phyloP scores from a whole-genome alignment of 2,113 vertebrate genomes.

The Hystrix cristata region DNA sequence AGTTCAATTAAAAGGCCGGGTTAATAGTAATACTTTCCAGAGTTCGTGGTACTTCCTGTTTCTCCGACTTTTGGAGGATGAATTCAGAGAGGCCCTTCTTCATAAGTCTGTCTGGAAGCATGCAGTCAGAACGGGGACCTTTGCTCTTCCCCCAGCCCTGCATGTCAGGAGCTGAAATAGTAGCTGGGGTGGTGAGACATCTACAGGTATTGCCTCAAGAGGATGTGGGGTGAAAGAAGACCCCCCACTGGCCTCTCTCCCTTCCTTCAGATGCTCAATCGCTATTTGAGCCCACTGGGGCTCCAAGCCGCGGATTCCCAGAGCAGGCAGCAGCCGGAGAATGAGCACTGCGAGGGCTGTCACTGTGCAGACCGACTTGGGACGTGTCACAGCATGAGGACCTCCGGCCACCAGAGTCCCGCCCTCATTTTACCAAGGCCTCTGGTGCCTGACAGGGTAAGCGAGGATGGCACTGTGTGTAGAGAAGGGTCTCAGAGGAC shows the following conservation, averaged over 20 bases:
- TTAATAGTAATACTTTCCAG: background rate
- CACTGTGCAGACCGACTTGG: background rate
- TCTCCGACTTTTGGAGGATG: background rate
- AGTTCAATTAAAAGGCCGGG: background rate
- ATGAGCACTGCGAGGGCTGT: background rate
- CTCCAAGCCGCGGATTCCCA: background rate
- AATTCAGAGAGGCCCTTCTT: background rate
- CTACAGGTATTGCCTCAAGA: background rate
- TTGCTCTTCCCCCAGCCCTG: background rate
- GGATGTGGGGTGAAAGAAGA: background rate
- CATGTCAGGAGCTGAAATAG: background rate
- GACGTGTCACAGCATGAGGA: background rate
- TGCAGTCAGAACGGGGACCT: fast-evolving
- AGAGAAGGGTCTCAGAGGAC: background rate
- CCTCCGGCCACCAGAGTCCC: background rate
- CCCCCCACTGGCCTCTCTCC: background rate
- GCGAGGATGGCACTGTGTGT: background rate
- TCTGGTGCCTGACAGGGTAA: background rate
- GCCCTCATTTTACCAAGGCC: background rate
- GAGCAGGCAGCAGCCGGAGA: background rate
- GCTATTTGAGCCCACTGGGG: background rate
- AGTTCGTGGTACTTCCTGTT: background rate
- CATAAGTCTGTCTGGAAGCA: background rate
- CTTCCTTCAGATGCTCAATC: background rate
- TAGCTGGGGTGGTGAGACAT: too few species aligned